These are phyloP conservation scores for Drosophila nr. medialis DNA, from an alignment of 2,888 invertebrate genomes.

Conservation along the genomic window DNA sequence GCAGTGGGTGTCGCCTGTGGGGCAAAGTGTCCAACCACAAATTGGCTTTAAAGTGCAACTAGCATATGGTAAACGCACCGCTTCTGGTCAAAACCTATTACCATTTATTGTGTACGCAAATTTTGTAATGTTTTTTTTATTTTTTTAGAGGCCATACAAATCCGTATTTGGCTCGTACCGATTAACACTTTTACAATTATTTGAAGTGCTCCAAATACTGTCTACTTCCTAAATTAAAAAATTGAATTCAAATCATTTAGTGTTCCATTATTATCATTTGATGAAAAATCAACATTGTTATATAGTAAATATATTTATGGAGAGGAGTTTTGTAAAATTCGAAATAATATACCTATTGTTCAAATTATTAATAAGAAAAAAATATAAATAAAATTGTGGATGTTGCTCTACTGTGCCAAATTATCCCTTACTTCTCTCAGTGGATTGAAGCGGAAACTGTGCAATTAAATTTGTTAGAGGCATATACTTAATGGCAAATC, in stretches of 20 bases:
- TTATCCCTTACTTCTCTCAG: not conserved
- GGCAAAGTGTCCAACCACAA: conserved; percentile 28
- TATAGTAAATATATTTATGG: not conserved
- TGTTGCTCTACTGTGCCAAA: conserved; percentile 2
- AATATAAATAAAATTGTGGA: not conserved
- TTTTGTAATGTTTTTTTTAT: no score
- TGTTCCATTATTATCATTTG: not conserved
- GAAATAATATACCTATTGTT: not conserved
- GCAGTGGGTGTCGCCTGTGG: conserved; percentile 18
- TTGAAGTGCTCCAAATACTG: not conserved
- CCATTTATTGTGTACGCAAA: conserved; percentile 1
- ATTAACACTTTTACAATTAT: not conserved
- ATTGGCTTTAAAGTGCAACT: conserved; percentile 48
- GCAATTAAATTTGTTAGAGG: conserved; percentile 62
- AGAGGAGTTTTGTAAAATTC: not conserved
- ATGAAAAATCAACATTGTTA: not conserved
- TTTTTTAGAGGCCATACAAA: not conserved
- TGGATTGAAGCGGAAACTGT: conserved; percentile 2
- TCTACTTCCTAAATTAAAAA: not conserved
- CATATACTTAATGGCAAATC: conserved; percentile 44
- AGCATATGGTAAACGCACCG: conserved; percentile 18
- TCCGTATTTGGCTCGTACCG: not conserved
- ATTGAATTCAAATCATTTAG: not conserved
- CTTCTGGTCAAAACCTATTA: conserved; percentile 15
- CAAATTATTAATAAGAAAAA: not conserved